These are phyloP conservation scores for Spinibarbus caldwelli DNA, from an alignment of 2,797 vertebrate species.

Conservation along the genomic window DNA sequence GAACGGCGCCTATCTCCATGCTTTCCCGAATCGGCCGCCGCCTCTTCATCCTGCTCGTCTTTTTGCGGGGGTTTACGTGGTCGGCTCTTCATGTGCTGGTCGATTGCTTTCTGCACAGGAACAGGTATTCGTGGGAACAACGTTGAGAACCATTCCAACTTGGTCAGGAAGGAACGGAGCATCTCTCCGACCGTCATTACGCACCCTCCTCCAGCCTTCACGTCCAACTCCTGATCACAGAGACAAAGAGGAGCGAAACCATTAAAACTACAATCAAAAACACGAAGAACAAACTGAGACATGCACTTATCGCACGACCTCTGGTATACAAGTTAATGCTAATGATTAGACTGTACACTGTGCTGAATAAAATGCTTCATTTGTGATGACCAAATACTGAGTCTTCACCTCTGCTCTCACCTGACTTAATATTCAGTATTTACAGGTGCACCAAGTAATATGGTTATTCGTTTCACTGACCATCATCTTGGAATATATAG, in stretches of 20 bases:
- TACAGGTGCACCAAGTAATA: conserved; percentile 5
- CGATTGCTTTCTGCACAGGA: conserved; percentile 96
- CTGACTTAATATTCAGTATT: conserved; percentile 76
- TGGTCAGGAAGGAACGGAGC: conserved; percentile 97
- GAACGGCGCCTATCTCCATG: conserved; percentile 87
- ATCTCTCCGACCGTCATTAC: conserved; percentile 98
- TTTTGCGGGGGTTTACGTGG: conserved; percentile 90
- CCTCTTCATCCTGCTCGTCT: conserved; percentile 84
- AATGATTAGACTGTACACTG: background rate
- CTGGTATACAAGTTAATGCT: too few species aligned
- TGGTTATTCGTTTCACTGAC: conserved; percentile 15
- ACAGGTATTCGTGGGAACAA: conserved; percentile 98
- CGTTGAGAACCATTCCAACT: conserved; percentile 99
- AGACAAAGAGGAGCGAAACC: background rate
- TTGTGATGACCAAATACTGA: conserved; percentile 83
- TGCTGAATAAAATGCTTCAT: conserved; percentile 54
- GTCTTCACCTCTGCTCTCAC: conserved; percentile 84
- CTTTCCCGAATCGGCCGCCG: conserved; percentile 76
- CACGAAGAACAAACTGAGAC: too few species aligned
- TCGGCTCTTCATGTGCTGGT: conserved; percentile 95
- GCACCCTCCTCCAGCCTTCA: conserved; percentile 97
- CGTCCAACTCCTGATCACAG: conserved; percentile 95
- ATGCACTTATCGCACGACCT: too few species aligned
- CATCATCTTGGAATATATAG: background rate
- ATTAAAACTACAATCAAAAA: conserved; percentile 37